Base-by-base conservation (phyloP, 1,140 invertebrate species). In the Cylas formicarius region DNA sequence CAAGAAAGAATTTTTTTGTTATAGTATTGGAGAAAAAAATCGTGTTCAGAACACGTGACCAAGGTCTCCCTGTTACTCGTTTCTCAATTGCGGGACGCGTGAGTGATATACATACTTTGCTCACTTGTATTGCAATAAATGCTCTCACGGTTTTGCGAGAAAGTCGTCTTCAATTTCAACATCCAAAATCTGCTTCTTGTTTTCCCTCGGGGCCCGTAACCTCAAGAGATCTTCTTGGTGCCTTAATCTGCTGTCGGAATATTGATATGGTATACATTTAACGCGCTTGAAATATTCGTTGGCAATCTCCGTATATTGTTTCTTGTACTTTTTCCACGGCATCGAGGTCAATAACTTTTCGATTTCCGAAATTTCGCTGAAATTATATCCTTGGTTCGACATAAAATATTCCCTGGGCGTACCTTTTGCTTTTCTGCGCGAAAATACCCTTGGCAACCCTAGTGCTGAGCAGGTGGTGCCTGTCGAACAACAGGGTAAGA, bases 401-500 rank as follows among this genome's bases (percentile, higher is more conserved):
- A 33, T 13, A 5, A 20, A 35, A 14, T 39, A 24, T 11, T 13
- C 21, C 9, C 28, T 41, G 21, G 36, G 11, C 34, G 17, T 27
- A 47, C 9, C 43, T 34, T 24, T 24, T 10, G 34, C 46, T 40
- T 34, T 31, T 41, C 32, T 9, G n/a, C 20, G 16, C n/a, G 34
- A 54, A 46, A 14, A 56, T 39, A 29, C 55, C 55, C 28, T 44
- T 35, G 16, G 35, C 27, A 3, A 27, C 28, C 13, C 43, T 27
- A 2, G 55, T 56, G 26, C 52, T 50, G 1, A 56, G 23, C 13
- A 56, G 41, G 44, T 56, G 55, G 23, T 56, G 55, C 19, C 51
- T 16, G n/a, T 56, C 48, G 19, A 54, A 56, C 8, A 56, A 40
- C 17, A 48, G 42, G 10, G 34, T 36, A 19, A 51, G 32, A 19